Conservation (phyloP, 2,113 vertebrate species). For the Circaetus cinerascens region DNA sequence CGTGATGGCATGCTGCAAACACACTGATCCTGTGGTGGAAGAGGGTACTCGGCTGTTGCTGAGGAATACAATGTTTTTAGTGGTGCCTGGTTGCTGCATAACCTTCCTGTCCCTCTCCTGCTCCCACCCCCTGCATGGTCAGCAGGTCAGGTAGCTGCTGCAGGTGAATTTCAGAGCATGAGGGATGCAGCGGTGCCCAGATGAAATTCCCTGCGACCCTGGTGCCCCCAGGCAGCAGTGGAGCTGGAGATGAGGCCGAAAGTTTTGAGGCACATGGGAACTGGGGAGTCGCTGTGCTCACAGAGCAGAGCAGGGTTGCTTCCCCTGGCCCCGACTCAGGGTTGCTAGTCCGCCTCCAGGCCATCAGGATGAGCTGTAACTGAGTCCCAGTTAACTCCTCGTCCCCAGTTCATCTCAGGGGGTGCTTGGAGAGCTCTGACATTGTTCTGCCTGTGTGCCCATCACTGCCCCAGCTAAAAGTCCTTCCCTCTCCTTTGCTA, state of each 20-base stretch:
- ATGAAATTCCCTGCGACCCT: neutral
- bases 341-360: neutral
- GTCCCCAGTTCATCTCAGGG: accelerated
- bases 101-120: neutral
- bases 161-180: neutral
- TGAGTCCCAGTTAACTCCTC: neutral
- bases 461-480: neutral
- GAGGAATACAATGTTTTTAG: neutral
- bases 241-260: neutral
- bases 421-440: neutral
- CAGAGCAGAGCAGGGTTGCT: neutral
- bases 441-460: too few species aligned
- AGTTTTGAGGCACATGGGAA: neutral
- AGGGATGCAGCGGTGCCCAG: neutral
- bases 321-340: neutral
- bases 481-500: neutral
- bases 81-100: neutral
- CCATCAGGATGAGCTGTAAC: neutral
- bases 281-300: neutral
- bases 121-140: neutral
- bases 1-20: neutral
- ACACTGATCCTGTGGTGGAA: neutral
- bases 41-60: neutral
- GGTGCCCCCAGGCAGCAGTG: neutral
- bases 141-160: neutral